Evolutionary conservation across 2,888 invertebrate species (phyloP).

Genomic region (Sinodicranocentrus sp.): DNA sequence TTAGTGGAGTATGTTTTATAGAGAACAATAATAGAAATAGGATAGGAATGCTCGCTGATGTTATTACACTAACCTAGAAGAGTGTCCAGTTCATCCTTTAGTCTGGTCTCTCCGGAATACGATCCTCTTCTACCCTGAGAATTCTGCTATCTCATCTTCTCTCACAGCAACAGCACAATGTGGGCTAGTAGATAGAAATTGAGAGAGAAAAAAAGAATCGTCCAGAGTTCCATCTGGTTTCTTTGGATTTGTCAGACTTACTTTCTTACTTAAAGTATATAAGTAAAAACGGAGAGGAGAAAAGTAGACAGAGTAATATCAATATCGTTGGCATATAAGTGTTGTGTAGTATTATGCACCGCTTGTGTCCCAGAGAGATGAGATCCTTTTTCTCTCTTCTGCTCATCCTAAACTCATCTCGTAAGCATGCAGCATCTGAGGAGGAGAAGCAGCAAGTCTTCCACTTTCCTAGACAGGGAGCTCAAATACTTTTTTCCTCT

Average conservation of each 20-base stretch:
- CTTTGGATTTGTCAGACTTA: background rate
- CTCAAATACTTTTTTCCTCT: background rate
- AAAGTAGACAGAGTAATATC: background rate
- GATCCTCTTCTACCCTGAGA: too few species aligned
- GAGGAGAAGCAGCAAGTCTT: conserved; percentile 16
- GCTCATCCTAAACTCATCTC: conserved; percentile 3
- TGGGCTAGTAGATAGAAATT: conserved; percentile 5
- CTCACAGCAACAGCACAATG: background rate
- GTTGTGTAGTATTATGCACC: background rate
- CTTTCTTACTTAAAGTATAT: background rate
- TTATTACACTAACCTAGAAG: too few species aligned
- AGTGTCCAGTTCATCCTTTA: too few species aligned
- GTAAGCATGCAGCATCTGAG: background rate
- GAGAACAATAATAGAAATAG: too few species aligned
- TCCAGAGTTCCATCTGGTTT: conserved; percentile 4
- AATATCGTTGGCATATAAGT: background rate
- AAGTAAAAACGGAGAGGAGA: background rate
- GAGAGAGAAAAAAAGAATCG: background rate
- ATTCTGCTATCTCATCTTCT: background rate
- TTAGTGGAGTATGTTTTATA: too few species aligned
- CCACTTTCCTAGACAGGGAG: background rate
- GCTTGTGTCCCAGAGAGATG: background rate
- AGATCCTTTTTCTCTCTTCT: background rate
- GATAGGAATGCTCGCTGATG: too few species aligned
- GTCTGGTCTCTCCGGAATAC: too few species aligned